Conservation (phyloP, 2,113 vertebrate species). For the Calidris pugnax region DNA sequence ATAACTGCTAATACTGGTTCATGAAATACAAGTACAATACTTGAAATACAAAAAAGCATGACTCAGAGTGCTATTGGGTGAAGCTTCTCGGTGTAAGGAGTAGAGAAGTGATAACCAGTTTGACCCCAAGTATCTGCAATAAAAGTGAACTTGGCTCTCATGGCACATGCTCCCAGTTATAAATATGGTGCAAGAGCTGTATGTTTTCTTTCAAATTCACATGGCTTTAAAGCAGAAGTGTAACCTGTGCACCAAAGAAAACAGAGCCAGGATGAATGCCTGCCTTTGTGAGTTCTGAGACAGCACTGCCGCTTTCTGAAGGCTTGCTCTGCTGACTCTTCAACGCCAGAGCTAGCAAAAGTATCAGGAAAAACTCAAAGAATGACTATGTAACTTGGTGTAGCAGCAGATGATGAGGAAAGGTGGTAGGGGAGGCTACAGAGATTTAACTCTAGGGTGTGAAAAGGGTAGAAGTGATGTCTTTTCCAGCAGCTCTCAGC, state of each 20-base stretch:
- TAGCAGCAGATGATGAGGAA: not conserved
- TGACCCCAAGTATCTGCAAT: not conserved
- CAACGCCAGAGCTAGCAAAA: not conserved
- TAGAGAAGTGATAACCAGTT: not conserved
- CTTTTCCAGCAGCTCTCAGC: constrained; percentile 51
- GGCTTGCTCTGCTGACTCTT: not conserved
- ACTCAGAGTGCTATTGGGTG: not conserved
- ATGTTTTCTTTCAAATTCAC: not conserved
- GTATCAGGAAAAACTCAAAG: not conserved
- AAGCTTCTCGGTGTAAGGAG: not conserved
- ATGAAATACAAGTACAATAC: not conserved
- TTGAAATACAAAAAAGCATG: not conserved
- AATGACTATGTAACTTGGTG: not conserved
- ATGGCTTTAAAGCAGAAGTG: not conserved
- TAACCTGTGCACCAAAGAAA: not conserved
- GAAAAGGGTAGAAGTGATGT: constrained; percentile 3
- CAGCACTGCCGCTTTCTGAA: not conserved
- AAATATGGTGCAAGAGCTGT: not conserved
- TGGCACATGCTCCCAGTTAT: not conserved
- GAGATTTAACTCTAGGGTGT: constrained; percentile 3
- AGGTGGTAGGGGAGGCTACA: not conserved
- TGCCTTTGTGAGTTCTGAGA: not conserved
- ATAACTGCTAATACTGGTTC: not conserved
- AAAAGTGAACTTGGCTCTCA: not conserved
- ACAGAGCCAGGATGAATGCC: not conserved